Evolutionary conservation across 2,888 invertebrate genomes (phyloP), one percentile per base, ranked within the genome.

Genomic region (Parnassius mnemosyne): DNA sequence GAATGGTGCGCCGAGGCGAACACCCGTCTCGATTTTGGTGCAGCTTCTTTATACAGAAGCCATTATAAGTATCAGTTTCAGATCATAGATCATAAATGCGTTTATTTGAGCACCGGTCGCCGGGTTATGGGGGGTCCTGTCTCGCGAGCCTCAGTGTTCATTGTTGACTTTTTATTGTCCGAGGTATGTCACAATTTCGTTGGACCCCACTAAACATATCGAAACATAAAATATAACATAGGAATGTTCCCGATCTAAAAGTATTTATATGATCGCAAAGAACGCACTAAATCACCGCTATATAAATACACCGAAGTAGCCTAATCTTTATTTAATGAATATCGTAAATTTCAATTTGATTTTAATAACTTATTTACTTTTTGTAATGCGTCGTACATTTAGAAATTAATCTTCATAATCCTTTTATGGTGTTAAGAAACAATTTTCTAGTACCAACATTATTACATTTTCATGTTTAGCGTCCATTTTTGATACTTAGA

Each of bases 31-130:
- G 79, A 76, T 83, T 85, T 83, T 80, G 83, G 82, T 84, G 79
- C 82, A 85, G 84, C 87, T 87, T 84, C 86, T 86, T 85, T 87
- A 88, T 85, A 90, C 91, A 87, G 91, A 89, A 90, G 91, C 90
- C 84, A 90, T 89, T 87, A 89, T 86, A 88, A 89, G 90, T 90
- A 91, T 91, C 91, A 87, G 84, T 90, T 91, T 89, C 91, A 87
- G 84, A 89, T 90, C 91, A 89, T 91, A 90, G 89, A 91, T 91
- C 91, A 90, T 89, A 89, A 87, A 87, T 76, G 81, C 87, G 83
- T 89, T 87, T 88, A 83, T 83, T 81, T 79, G 78, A 80, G 75
- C 75, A 75, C 71, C 78, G 74, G 79, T 74, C 79, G 78, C 77
- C 74, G 76, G 80, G 77, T 77, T 83, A 75, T 79, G 90, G 90